These are phyloP conservation scores for Corvus cornix DNA, from an alignment of 2,113 vertebrate genomes.

Conservation along the genomic window DNA sequence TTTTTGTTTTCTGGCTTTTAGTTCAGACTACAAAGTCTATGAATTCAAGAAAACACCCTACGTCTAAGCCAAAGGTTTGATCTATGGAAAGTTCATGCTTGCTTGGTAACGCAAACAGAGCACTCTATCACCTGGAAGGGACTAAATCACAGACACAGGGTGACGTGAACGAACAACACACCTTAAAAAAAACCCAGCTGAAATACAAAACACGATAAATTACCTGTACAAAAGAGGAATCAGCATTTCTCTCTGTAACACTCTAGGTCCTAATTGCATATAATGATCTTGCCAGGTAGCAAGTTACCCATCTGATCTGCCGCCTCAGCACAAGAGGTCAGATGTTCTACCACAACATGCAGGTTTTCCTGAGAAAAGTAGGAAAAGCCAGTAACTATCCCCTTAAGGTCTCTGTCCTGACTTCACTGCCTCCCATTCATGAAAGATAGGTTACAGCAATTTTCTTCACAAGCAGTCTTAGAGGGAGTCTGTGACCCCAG, in stretches of 20 bases:
- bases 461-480: background rate
- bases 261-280: background rate
- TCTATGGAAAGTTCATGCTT: background rate
- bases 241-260: background rate
- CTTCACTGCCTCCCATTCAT: background rate
- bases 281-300: background rate
- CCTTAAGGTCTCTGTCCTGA: background rate
- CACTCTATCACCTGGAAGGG: background rate
- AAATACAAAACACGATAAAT: background rate
- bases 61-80: background rate
- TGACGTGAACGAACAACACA: background rate
- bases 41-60: background rate
- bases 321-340: background rate
- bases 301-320: background rate
- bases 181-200: background rate
- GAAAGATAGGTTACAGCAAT: background rate
- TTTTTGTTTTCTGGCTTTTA: background rate
- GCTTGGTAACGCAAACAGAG: background rate
- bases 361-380: background rate
- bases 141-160: background rate
- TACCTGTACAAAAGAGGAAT: background rate
- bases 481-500: background rate
- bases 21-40: background rate
- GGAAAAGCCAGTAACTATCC: background rate
- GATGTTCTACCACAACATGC: background rate